Evolutionary conservation across 2,888 invertebrate species (phyloP).

Genomic region (Ferrisia virgata): DNA sequence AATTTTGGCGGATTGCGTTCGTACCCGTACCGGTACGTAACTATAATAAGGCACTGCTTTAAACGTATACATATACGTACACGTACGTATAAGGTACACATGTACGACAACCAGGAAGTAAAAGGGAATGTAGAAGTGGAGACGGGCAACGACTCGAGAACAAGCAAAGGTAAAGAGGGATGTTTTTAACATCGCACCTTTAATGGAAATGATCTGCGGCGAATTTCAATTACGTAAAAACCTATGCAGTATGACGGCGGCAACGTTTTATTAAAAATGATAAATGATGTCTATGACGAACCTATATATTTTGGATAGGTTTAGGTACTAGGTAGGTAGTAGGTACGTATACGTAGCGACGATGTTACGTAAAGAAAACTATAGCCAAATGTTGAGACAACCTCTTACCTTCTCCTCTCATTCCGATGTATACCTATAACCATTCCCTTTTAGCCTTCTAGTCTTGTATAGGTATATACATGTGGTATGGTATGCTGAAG

Average conservation of each 20-base stretch:
- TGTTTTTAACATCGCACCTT: conserved; percentile 20
- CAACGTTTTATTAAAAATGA: conserved; percentile 11
- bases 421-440: too few species aligned
- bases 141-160: neutral
- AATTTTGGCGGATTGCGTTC: neutral
- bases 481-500: too few species aligned
- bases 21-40: neutral
- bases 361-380: neutral
- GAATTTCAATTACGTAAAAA: conserved; percentile 32
- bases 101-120: too few species aligned
- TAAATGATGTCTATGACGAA: conserved; percentile 24
- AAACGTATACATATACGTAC: neutral
- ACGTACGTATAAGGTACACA: too few species aligned
- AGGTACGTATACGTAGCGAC: neutral
- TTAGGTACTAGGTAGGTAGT: too few species aligned
- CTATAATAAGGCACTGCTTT: neutral
- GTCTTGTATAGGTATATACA: too few species aligned
- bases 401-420: too few species aligned
- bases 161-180: neutral
- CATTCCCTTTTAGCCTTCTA: neutral
- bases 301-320: too few species aligned
- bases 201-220: conserved; percentile 27
- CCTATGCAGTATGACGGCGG: neutral
- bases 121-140: neutral
- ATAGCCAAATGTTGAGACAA: conserved; percentile 16